Evolutionary conservation across 1,140 invertebrate species (phyloP).

Genomic region (Mylabris phalerata): DNA sequence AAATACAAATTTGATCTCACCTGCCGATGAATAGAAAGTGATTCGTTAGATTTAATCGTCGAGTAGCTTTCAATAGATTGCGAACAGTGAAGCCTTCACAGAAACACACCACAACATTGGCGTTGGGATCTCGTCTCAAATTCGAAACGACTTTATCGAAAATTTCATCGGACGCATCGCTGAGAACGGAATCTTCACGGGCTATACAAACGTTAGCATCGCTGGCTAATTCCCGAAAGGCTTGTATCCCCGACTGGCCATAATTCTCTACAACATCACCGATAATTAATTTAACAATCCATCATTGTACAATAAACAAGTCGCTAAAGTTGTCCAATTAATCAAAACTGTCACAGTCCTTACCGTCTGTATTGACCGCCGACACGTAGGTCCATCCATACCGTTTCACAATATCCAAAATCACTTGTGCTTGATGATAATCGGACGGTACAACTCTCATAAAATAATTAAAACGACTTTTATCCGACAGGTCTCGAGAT

Average conservation of each 20-base stretch:
- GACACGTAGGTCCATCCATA: constrained; percentile 83
- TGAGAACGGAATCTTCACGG: constrained; percentile 58
- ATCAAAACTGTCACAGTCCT: constrained; percentile 19
- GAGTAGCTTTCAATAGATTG: constrained; percentile 59
- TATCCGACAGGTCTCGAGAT: constrained; percentile 68
- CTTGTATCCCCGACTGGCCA: constrained; percentile 72
- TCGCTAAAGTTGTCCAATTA: no score
- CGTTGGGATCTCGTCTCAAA: constrained; percentile 51
- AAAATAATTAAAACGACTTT: constrained; percentile 71
- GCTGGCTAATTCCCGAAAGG: constrained; percentile 61
- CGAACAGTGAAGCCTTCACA: constrained; percentile 71
- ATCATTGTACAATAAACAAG: no score
- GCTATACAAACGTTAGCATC: constrained; percentile 67
- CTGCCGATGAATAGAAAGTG: constrained; percentile 64
- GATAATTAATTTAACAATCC: not conserved
- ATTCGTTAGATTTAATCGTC: constrained; percentile 53
- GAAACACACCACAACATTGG: constrained; percentile 74
- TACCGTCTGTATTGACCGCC: constrained; percentile 75
- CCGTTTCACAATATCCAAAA: constrained; percentile 62
- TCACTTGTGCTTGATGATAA: constrained; percentile 70
- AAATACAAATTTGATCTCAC: constrained; percentile 38
- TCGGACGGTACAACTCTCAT: constrained; percentile 77
- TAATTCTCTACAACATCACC: constrained; percentile 61
- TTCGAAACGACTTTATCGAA: constrained; percentile 56
- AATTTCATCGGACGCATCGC: constrained; percentile 53